These are phyloP conservation scores for Corapipo altera DNA, from an alignment of 2,113 vertebrate species.

Conservation along the genomic window DNA sequence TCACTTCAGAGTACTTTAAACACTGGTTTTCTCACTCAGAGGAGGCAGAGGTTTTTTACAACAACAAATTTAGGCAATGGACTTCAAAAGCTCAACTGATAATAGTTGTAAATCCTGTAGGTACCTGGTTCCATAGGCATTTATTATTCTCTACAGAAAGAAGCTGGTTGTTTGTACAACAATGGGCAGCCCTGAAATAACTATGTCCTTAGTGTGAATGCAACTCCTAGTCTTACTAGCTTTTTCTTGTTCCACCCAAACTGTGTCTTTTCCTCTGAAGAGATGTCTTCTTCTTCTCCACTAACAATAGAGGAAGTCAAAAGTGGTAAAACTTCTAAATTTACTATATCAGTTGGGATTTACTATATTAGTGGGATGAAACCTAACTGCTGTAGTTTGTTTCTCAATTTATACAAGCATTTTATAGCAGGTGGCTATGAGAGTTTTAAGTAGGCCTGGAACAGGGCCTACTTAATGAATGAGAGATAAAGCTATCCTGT, in stretches of 20 bases:
- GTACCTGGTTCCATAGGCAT: rapidly evolving
- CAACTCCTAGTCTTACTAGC: neutral
- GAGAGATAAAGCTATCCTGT: neutral
- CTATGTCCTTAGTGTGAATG: neutral
- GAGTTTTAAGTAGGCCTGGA: neutral
- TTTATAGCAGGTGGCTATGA: neutral
- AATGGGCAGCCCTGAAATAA: neutral
- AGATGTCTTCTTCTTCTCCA: neutral
- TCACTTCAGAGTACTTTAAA: neutral
- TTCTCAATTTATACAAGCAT: neutral
- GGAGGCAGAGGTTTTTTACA: neutral
- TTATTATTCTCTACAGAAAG: neutral
- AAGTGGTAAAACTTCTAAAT: neutral
- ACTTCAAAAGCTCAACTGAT: neutral
- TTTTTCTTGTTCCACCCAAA: neutral
- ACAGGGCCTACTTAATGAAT: neutral
- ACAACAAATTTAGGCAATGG: neutral
- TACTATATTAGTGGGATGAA: neutral
- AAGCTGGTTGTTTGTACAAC: neutral
- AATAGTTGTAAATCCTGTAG: neutral
- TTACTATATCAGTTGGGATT: rapidly evolving
- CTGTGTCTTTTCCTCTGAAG: neutral
- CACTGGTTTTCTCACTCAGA: neutral
- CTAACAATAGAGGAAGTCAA: neutral
- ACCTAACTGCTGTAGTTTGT: neutral